Evolutionary conservation across 2,797 vertebrate genomes (phyloP).

Genomic region (Mus caroli): DNA sequence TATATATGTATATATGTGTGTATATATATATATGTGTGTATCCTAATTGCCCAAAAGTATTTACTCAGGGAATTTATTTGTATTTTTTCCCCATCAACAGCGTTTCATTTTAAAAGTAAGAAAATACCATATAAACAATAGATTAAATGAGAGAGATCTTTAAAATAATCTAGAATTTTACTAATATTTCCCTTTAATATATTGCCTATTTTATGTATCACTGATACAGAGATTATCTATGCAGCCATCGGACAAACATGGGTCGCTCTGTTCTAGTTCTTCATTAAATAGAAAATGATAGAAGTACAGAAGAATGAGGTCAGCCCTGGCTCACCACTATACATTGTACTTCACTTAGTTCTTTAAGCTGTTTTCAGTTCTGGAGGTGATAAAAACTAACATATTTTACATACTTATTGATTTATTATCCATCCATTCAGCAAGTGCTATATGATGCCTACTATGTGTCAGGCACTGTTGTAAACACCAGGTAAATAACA

Average conservation of each 20-base stretch:
- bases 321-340: background rate
- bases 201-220: background rate
- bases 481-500: background rate
- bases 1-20: too few relatives aligned
- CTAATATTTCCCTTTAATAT: background rate
- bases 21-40: too few relatives aligned
- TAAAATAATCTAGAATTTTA: constrained; percentile 22
- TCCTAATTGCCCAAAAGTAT: background rate
- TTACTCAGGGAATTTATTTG: background rate
- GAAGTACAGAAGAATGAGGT: background rate
- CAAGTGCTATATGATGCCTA: background rate
- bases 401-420: background rate
- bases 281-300: background rate
- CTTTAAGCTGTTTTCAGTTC: background rate
- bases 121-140: background rate
- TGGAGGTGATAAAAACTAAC: background rate
- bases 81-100: background rate
- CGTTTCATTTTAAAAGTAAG: constrained; percentile 6
- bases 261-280: background rate
- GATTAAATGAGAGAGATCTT: background rate
- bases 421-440: background rate
- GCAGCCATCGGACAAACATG: background rate
- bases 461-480: background rate
- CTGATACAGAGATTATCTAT: background rate
- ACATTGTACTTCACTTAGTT: background rate